Conservation (phyloP, 1,140 invertebrate species). For the Phymorhynchus buccinoides region DNA sequence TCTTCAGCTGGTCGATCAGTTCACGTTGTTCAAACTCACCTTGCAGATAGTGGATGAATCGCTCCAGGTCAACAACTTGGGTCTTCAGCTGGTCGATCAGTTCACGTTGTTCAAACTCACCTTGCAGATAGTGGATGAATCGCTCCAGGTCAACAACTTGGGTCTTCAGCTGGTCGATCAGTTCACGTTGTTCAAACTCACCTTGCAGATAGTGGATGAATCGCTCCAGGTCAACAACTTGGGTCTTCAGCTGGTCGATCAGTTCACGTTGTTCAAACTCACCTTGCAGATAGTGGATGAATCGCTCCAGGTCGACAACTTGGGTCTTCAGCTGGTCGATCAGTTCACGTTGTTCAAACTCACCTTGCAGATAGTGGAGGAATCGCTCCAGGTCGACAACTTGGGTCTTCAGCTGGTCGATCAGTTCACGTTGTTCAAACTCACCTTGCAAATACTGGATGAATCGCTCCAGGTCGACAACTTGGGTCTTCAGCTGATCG, state of each 20-base stretch:
- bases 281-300: too few species aligned
- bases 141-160: constrained; percentile 97
- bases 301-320: constrained; percentile 94
- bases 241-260: constrained; percentile 94
- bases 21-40: constrained; percentile 95
- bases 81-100: constrained; percentile 94
- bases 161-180: constrained; percentile 94
- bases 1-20: constrained; percentile 93
- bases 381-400: constrained; percentile 97
- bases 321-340: constrained; percentile 95
- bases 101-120: constrained; percentile 94
- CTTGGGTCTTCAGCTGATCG: constrained; percentile 94
- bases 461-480: constrained; percentile 96
- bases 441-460: constrained; percentile 96
- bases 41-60: constrained; percentile 97
- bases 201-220: constrained; percentile 97
- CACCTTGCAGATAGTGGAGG: constrained; percentile 94
- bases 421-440: too few species aligned
- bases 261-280: too few species aligned
- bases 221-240: constrained; percentile 95
- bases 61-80: constrained; percentile 95
- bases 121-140: constrained; percentile 96
- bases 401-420: constrained; percentile 95
- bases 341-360: too few species aligned
- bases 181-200: constrained; percentile 92